Evolutionary conservation across 2,113 vertebrate species (phyloP).

Genomic region (Microtus ochrogaster): DNA sequence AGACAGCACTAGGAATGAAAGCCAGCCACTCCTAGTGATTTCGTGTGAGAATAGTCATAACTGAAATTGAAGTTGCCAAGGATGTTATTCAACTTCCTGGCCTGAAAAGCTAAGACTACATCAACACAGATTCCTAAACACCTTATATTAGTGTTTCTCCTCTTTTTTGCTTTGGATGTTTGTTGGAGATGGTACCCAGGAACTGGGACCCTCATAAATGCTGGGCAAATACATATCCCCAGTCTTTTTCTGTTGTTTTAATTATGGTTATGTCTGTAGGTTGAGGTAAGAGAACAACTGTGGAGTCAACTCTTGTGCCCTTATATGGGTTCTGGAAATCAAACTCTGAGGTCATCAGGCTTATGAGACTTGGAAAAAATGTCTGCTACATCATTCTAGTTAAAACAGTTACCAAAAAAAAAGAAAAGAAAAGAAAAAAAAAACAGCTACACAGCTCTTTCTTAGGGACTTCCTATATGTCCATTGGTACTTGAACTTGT

Average conservation of each 20-base stretch:
- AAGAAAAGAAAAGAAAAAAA: too few relatives aligned
- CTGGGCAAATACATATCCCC: background rate
- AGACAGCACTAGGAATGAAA: constrained; percentile 43
- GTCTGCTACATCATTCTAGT: background rate
- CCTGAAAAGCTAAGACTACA: constrained; percentile 25
- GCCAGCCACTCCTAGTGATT: background rate
- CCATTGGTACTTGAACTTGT: background rate
- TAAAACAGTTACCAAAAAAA: background rate
- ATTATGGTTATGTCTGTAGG: background rate
- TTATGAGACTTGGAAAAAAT: background rate
- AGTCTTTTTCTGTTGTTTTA: background rate
- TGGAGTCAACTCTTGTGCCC: background rate
- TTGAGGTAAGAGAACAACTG: background rate
- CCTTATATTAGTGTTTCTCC: too few relatives aligned
- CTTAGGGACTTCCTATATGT: background rate
- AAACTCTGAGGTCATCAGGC: background rate
- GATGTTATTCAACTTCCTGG: background rate
- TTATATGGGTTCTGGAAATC: background rate
- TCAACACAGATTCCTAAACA: background rate
- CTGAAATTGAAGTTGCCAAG: background rate
- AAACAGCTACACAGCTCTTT: background rate
- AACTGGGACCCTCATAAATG: background rate
- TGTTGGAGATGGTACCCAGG: background rate
- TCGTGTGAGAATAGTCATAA: background rate
- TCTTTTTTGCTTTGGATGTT: background rate